Percentiles rank a stretch among this genome's conserved stretches.
Conservation (phyloP, 1,140 invertebrate species). For the Tetramorium parvispinum region DNA sequence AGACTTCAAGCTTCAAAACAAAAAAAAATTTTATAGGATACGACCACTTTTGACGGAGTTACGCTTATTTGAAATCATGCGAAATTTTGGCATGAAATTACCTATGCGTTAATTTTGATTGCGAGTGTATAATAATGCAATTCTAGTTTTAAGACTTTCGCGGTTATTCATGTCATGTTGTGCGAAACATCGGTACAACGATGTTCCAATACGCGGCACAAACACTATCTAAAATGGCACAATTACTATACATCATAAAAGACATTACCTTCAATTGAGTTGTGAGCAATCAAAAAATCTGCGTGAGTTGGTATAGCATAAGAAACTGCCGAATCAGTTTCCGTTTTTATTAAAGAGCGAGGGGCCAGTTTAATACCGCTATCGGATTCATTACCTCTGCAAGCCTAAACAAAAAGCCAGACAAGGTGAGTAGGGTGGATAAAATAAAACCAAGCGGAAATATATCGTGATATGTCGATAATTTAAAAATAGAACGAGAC, state of each 20-base stretch:
- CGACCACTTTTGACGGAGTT: too few species aligned
- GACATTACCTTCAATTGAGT: constrained; percentile 88
- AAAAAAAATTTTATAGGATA: too few species aligned
- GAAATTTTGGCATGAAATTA: too few species aligned
- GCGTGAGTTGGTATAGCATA: constrained; percentile 90
- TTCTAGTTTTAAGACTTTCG: too few species aligned
- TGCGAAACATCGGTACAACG: too few species aligned
- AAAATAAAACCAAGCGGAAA: not conserved
- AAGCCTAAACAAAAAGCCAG: constrained; percentile 83
- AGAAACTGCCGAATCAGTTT: constrained; percentile 77
- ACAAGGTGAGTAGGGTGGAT: not conserved
- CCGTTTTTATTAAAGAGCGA: constrained; percentile 33
- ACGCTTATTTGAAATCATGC: too few species aligned
- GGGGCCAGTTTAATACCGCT: constrained; percentile 78
- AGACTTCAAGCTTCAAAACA: too few species aligned
- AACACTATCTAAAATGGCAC: not conserved
- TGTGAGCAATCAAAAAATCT: constrained; percentile 90
- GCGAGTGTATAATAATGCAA: too few species aligned
- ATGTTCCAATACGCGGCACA: too few species aligned
- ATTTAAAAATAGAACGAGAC: constrained; percentile 2
- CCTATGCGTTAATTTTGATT: too few species aligned
- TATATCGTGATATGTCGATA: not conserved
- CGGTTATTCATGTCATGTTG: too few species aligned
- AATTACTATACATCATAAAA: not conserved
- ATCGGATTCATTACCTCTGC: constrained; percentile 86